phyloP scores from a whole-genome alignment of 2,888 invertebrate genomes.

The Scelioninae gen. 2 region DNA sequence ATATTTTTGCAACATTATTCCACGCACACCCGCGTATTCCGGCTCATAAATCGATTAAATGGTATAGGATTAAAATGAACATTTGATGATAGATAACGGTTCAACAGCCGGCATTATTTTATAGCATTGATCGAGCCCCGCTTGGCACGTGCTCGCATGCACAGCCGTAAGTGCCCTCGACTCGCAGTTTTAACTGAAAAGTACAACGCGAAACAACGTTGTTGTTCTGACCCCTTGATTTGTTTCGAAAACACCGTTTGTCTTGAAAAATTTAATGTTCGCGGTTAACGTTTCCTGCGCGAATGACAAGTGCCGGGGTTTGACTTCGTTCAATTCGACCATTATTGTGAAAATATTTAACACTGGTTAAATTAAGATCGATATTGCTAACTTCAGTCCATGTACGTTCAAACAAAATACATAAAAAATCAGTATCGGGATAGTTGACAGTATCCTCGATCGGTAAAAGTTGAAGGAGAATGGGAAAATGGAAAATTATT shows the following conservation, averaged over 20 bases:
- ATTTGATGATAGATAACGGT: constrained; percentile 55
- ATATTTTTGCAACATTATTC: constrained; percentile 46
- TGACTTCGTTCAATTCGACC: too few species aligned
- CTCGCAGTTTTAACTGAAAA: constrained; percentile 38
- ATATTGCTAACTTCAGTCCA: too few species aligned
- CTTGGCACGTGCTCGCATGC: constrained; percentile 45
- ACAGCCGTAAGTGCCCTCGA: constrained; percentile 27
- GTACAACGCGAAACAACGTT: constrained; percentile 24
- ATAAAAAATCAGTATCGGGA: too few species aligned
- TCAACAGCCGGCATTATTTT: constrained; percentile 45
- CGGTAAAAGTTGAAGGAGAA: too few species aligned
- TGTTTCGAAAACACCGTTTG: constrained; percentile 3
- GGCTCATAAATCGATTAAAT: constrained; percentile 52
- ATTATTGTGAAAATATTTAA: too few species aligned
- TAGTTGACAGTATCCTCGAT: too few species aligned
- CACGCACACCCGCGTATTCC: constrained; percentile 31
- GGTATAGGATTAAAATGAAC: constrained; percentile 53
- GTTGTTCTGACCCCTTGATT: constrained; percentile 18
- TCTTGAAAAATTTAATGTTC: neutral
- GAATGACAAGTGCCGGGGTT: too few species aligned
- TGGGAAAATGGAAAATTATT: too few species aligned
- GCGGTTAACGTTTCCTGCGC: too few species aligned
- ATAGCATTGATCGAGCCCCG: constrained; percentile 48
- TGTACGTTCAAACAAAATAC: too few species aligned
- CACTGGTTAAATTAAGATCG: too few species aligned